Conservation (phyloP, 2,888 invertebrate genomes). For the Oligia latruncula region DNA sequence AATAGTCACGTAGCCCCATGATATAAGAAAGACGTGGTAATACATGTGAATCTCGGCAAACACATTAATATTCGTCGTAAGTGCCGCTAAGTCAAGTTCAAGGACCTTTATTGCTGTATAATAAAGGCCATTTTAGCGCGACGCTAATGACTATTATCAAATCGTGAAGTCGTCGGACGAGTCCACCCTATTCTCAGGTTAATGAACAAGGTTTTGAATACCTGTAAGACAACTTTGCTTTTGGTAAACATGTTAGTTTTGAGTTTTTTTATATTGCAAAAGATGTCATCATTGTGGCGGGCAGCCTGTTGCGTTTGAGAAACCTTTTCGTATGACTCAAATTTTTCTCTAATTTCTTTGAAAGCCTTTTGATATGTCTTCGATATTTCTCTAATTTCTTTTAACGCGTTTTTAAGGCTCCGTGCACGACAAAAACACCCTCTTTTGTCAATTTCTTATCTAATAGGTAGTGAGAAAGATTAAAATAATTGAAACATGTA, state of each 20-base stretch:
- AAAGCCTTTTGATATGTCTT: background rate
- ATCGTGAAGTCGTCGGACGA: conserved; percentile 60
- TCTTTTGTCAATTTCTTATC: too few relatives aligned
- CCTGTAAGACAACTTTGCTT: conserved; percentile 48
- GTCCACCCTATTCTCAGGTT: conserved; percentile 60
- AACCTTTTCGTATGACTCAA: background rate
- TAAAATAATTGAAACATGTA: too few relatives aligned
- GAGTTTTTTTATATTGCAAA: conserved; percentile 34
- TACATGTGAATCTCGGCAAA: conserved; percentile 44
- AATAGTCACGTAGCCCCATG: conserved; percentile 20
- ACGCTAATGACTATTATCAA: conserved; percentile 52
- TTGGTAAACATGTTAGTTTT: conserved; percentile 50
- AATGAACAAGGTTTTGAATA: conserved; percentile 63
- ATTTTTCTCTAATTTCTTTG: background rate
- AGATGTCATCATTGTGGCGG: background rate
- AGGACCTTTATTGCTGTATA: conserved; percentile 59
- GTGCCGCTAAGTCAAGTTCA: conserved; percentile 62
- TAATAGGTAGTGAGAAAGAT: too few relatives aligned
- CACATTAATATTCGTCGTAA: conserved; percentile 48
- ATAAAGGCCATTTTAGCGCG: conserved; percentile 62
- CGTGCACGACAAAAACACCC: too few relatives aligned
- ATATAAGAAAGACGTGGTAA: conserved; percentile 24
- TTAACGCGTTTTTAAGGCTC: too few relatives aligned
- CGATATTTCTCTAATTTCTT: background rate
- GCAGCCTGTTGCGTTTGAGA: background rate